A percentile compares a stretch with the other conserved stretches of the same genome.
These are phyloP conservation scores for Mugil cephalus DNA, from an alignment of 2,113 vertebrate species.

Conservation along the genomic window DNA sequence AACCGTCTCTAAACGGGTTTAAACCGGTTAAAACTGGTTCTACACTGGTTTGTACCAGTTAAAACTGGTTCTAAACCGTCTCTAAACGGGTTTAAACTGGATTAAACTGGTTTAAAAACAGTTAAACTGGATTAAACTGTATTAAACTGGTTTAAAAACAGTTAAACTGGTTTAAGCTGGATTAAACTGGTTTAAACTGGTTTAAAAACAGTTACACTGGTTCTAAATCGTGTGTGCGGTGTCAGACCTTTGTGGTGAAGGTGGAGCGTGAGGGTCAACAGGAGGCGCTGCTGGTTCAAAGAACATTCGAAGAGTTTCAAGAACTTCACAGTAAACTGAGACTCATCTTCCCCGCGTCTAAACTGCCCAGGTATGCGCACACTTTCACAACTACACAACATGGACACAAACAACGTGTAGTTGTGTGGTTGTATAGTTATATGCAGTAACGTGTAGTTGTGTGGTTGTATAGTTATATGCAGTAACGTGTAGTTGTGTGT, in stretches of 20 bases:
- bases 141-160: too few relatives aligned
- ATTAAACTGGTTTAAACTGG: too few relatives aligned
- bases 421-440: too few relatives aligned
- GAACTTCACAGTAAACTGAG: slow-evolving; percentile 95
- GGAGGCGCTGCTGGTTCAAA: slow-evolving; percentile 88
- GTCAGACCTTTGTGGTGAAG: slow-evolving; percentile 91
- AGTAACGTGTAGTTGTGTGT: too few relatives aligned
- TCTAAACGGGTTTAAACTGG: slow-evolving; percentile 74
- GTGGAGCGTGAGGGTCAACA: slow-evolving; percentile 89
- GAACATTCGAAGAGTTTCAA: slow-evolving; percentile 96
- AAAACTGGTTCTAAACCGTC: too few relatives aligned
- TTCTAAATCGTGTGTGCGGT: neutral
- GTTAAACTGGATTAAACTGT: too few relatives aligned
- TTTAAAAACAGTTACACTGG: too few relatives aligned
- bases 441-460: too few relatives aligned
- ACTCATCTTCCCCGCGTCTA: slow-evolving; percentile 92
- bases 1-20: too few relatives aligned
- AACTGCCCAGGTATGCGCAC: slow-evolving; percentile 90
- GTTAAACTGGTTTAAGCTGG: neutral
- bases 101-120: neutral
- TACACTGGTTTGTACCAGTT: too few relatives aligned
- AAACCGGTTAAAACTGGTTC: neutral
- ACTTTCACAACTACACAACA: neutral
- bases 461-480: too few relatives aligned
- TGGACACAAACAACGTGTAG: too few relatives aligned